Evolutionary conservation across 2,888 invertebrate genomes (phyloP).

Genomic region (Andrena trimmerana): DNA sequence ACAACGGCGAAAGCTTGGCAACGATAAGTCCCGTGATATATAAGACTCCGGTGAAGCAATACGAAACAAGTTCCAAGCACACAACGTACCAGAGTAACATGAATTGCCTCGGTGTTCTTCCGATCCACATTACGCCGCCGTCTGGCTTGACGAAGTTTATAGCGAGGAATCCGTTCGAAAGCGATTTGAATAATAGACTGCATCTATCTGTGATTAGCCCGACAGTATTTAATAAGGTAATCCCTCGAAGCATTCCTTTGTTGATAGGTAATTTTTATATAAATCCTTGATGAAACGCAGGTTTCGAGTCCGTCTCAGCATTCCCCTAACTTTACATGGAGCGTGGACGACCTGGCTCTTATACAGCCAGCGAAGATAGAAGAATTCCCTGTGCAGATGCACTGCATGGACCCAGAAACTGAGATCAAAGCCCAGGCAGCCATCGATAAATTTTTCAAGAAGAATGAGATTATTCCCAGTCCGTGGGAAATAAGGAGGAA

Average conservation of each 20-base stretch:
- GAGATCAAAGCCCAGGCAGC: constrained; percentile 89
- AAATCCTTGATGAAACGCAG: constrained; percentile 73
- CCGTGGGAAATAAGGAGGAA: constrained; percentile 84
- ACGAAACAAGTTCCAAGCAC: constrained; percentile 56
- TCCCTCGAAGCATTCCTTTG: constrained; percentile 50
- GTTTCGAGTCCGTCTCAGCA: constrained; percentile 80
- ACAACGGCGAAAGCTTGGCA: constrained; percentile 46
- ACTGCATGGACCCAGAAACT: constrained; percentile 88
- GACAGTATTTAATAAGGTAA: constrained; percentile 82
- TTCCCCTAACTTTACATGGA: constrained; percentile 88
- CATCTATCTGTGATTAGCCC: constrained; percentile 90
- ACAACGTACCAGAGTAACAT: constrained; percentile 58
- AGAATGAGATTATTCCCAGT: constrained; percentile 87
- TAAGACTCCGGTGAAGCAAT: constrained; percentile 74
- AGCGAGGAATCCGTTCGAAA: constrained; percentile 90
- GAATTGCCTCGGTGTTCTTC: constrained; percentile 80
- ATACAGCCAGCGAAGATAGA: constrained; percentile 90
- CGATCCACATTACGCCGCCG: constrained; percentile 87
- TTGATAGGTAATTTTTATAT: neutral
- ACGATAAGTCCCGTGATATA: constrained; percentile 63
- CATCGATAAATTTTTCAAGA: constrained; percentile 88
- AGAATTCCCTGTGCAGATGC: constrained; percentile 87
- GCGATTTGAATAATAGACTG: constrained; percentile 88
- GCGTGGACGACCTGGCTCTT: constrained; percentile 90
- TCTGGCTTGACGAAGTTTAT: constrained; percentile 86